Evolutionary conservation across 2,113 vertebrate genomes (phyloP), one percentile per base, ranked within the genome.

Genomic region (Dissostichus mawsoni): DNA sequence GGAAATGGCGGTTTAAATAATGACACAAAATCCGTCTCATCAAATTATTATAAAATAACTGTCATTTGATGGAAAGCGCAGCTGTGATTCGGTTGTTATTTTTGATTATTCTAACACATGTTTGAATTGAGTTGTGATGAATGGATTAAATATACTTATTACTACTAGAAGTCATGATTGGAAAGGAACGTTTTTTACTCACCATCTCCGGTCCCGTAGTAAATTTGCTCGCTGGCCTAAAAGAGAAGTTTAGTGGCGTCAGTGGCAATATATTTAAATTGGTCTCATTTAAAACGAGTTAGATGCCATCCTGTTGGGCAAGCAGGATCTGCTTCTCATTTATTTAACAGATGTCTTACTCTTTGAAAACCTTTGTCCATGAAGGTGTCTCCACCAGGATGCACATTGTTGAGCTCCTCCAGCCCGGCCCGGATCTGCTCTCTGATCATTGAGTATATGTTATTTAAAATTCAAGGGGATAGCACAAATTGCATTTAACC

Each of bases 201-300:
- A 99, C 98, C 97, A 33, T 98, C 95, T 65, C 96, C 96, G 16
- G 96, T 97, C 51, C 95, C 97, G 11, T 99, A 97, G 92, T 99
- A 99, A 90, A 99, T 99, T 93, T 99, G 98, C 87, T 99, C 96
- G 73, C 98, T 99, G 69, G 98, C 98, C 98, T 99, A 93, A 61
- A 94, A 95, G 70, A 89, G 73, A 80, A 76, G 81, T 48, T 84
- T 76, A 51, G 23, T 81, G 72, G 66, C 18, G 70, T 92, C 85
- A 87, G 70, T 63, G 67, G 68, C 44, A 48, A 55, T 83, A 79
- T 68, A 83, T 72, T 72, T 56, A 82, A 87, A 84, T 52, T 17
- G 14, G 44, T 3, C 57, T 80, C n/a, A 72, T 65, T 52, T 16
- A 50, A 33, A 59, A 55, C 62, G 36, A 11, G 11, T 70, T 44